Evolutionary conservation across 2,888 invertebrate genomes (phyloP), one percentile per base, ranked within the genome.

Genomic region (Xestia c-nigrum): DNA sequence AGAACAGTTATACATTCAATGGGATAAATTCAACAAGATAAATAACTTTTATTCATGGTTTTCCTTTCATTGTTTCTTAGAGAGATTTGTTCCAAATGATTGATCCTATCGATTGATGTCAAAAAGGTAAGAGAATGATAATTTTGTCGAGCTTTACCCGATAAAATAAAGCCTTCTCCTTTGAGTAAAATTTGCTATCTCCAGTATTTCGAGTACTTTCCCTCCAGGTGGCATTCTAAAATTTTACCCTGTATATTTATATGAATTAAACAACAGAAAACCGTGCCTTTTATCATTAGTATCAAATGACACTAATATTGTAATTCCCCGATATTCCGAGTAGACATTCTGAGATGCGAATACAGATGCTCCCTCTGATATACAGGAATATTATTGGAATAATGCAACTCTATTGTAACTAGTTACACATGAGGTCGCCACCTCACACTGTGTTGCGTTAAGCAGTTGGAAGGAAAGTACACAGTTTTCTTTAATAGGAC

Each of bases 321-420:
- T 40, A 16, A 10, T 63, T 63, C 55, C n/a, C 14, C 0, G 7
- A 40, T 68, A 21, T 71, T 72, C 46, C n/a, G 12, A 46, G n/a
- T 68, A 43, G 59, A 73, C 50, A 47, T 71, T 16, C 52, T 76
- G 74, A 88, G 85, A 88, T 84, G 90, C 87, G 88, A 90, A 90
- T 89, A 85, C 63, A 74, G 71, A 83, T 83, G 80, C 78, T 24
- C 38, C 76, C 83, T 87, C 88, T 88, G 91, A 91, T 89, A 89
- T 83, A 87, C 70, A 38, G 40, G 24, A 74, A 89, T 93, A 93
- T 93, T 93, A 93, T 92, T 93, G 93, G 91, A 91, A 92, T 92
- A 90, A 92, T 88, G 81, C 87, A 86, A 80, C 77, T 83, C 89
- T 90, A 91, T 92, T 92, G 92, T 92, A 88, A 87, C 82, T 91